Percentiles rank a stretch among this genome's conserved stretches.
phyloP scores from a whole-genome alignment of 64 coral and sea anemone species.

The Exaiptasia diaphana region DNA sequence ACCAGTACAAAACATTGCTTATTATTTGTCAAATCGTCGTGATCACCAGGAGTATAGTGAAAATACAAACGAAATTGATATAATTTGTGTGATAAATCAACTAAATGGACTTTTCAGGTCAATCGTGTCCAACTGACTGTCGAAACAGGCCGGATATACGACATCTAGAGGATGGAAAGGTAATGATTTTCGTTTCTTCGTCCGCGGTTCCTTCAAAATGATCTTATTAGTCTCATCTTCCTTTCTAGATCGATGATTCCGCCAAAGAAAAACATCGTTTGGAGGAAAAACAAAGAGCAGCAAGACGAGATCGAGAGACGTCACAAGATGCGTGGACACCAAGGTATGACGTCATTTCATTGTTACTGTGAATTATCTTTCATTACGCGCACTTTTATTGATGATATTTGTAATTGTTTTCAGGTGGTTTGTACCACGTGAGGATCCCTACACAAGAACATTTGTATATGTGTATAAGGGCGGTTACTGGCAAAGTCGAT shows the following conservation, averaged over 20 bases:
- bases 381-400: neutral
- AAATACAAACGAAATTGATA: too few relatives aligned
- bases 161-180: constrained; percentile 66
- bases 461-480: constrained; percentile 91
- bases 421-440: constrained; percentile 84
- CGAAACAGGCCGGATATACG: constrained; percentile 77
- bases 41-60: too few relatives aligned
- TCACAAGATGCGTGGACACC: constrained; percentile 75
- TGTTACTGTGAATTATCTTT: neutral
- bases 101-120: too few relatives aligned
- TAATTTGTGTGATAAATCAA: too few relatives aligned
- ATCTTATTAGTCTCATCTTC: neutral
- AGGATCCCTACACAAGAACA: constrained; percentile 73
- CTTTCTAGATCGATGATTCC: constrained; percentile 65
- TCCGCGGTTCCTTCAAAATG: neutral
- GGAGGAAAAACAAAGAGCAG: constrained; percentile 76
- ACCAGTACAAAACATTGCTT: neutral
- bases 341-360: constrained; percentile 23
- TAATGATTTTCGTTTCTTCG: neutral
- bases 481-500: constrained; percentile 69
- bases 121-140: constrained; percentile 66
- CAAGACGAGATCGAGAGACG: constrained; percentile 63
- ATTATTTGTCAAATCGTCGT: neutral
- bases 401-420: neutral
- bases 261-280: constrained; percentile 82